Base-by-base conservation (phyloP, 2,113 vertebrate species). In the Loxodonta africana region DNA sequence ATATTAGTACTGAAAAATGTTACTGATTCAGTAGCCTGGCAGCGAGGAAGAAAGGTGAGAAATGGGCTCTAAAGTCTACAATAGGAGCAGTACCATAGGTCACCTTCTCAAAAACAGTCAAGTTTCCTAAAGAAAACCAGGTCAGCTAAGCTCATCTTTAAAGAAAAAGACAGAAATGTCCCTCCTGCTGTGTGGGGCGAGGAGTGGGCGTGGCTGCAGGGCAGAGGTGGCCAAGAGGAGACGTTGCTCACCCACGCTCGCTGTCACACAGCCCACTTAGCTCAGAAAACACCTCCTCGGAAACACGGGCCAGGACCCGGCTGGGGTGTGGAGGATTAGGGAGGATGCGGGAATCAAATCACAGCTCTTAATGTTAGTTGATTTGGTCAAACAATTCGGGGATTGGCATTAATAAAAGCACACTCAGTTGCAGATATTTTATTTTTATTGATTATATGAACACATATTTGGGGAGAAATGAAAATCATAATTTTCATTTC, bases 1-100 rank as follows among this genome's bases (percentile, higher is more conserved):
- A 84, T 73, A 73, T 63, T 67, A 77, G 28, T 95, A 90, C 89
- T 76, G 44, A 63, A 15, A 18, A 67, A 20, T 37, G 65, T 48
- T 12, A 94, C 86, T 89, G 95, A 97, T 91, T 91, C 82, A 88
- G 77, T 53, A 33, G 41, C 60, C 44, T 37, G 33, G 17, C 83
- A 37, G 14, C 53, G 25, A 76, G 46, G 44, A 48, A 41, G 74
- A n/a, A 28, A 15, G 26, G 5, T 2, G 9, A 71, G 60, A 88
- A 94, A 73, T 53, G 57, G 89, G 33, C 88, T 88, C 44, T 77
- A 77, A 60, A 23, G 2, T 88, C n/a, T 95, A 44, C 71, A 67
- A 88, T 91, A 88, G 81, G 30, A 87, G 83, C 44, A 77, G 51
- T 63, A 73, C 37, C 46, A 14, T 41, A 74, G 63, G 87, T 76